A percentile compares a stretch with the other conserved stretches of the same genome.
Evolutionary conservation across 53 echinoderm and acorn worm genomes (phyloP).

Genomic region (Apostichopus leukothele): DNA sequence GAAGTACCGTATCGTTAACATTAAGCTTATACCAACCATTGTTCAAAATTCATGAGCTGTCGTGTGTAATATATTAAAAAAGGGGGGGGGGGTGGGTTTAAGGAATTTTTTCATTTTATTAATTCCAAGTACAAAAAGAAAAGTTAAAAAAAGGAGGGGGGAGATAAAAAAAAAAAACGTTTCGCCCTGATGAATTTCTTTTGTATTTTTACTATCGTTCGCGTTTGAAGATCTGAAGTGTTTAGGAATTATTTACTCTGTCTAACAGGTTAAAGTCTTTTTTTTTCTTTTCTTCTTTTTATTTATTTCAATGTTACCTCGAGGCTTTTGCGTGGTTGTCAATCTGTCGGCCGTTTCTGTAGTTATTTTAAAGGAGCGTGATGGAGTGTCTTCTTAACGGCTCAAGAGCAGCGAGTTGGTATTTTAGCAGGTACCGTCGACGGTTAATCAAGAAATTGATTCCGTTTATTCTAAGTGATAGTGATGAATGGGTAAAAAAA

Average conservation of each 20-base stretch:
- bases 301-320: slow-evolving; percentile 7
- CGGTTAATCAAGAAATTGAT: too few relatives aligned
- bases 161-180: not conserved
- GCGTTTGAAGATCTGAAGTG: not conserved
- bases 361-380: not conserved
- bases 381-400: not conserved
- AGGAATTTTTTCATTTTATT: not conserved
- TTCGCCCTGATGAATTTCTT: not conserved
- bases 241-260: slow-evolving; percentile 29
- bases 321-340: slow-evolving; percentile 2
- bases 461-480: too few relatives aligned
- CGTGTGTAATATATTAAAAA: not conserved
- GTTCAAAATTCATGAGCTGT: slow-evolving; percentile 38
- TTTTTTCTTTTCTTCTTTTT: too few relatives aligned
- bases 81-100: not conserved
- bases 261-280: slow-evolving; percentile 21
- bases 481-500: too few relatives aligned
- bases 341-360: slow-evolving; percentile 17
- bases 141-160: not conserved
- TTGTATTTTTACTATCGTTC: not conserved
- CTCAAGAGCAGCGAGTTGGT: not conserved
- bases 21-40: slow-evolving; percentile 13
- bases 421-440: too few relatives aligned
- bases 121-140: not conserved
- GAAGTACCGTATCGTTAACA: slow-evolving; percentile 26